phyloP scores from a whole-genome alignment of 2,113 vertebrate species.

The Setophaga coronata region DNA sequence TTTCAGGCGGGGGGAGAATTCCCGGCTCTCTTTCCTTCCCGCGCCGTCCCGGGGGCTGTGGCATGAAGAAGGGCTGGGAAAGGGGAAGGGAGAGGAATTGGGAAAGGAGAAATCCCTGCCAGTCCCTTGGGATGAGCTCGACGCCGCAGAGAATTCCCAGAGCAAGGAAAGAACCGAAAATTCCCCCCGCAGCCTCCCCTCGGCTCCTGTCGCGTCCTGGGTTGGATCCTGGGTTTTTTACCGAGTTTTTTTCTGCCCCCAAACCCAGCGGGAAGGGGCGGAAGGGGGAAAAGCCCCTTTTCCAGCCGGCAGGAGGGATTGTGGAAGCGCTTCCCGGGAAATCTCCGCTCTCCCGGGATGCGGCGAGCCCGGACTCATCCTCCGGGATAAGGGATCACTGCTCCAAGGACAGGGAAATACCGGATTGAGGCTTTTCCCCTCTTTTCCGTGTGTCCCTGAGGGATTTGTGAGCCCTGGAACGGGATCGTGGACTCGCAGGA shows the following conservation, averaged over 20 bases:
- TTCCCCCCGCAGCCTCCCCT: neutral
- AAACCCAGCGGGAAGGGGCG: fast-evolving
- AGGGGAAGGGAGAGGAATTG: fast-evolving
- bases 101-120: neutral
- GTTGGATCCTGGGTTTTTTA: neutral
- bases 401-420: neutral
- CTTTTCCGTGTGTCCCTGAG: neutral
- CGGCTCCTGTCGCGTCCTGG: fast-evolving
- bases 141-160: neutral
- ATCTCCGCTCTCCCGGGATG: neutral
- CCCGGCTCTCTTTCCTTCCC: neutral
- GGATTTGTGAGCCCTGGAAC: neutral
- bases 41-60: neutral
- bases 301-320: neutral
- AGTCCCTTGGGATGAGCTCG: neutral
- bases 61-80: neutral
- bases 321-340: neutral
- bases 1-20: neutral
- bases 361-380: fast-evolving
- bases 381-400: fast-evolving
- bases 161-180: neutral
- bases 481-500: neutral
- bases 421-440: fast-evolving
- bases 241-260: neutral
- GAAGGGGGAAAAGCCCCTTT: fast-evolving